Base-by-base conservation (phyloP, 2,888 invertebrate species). In the Camptogramma bilineatum region DNA sequence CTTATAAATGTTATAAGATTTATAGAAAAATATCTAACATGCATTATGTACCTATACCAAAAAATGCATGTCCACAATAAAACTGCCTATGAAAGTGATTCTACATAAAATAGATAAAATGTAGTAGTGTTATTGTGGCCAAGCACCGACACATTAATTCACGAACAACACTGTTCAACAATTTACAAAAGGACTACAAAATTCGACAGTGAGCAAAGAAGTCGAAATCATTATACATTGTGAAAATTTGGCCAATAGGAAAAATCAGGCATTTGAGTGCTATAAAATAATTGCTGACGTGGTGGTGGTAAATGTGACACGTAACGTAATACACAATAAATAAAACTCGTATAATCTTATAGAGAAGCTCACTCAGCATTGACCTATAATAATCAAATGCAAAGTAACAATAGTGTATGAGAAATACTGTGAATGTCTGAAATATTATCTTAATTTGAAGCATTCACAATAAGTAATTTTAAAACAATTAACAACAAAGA, bases 11-110 rank as follows among this genome's bases (percentile, higher is more conserved):
- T 55, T 50, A 55, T 50, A 54, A 50, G 42, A 55, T 62, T 31
- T 55, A 51, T 69, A 73, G 61, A 67, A 69, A 64, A 71, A 68
- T 64, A 54, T 51, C 24, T 64, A 59, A 34, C 52, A 68, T 57
- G 66, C 55, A 62, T 34, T 31, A 39, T 39, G 34, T 13, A 28
- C 7, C 5, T 5, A 39, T 39, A 39, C 13, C 13, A 4, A 34
- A 52, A 28, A 53, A 61, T 51, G 47, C 53, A 9, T 39, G 34
- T 13, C 34, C 34, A 39, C 34, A 39, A 13, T 39, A 39, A 10
- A 13, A 39, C 34, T 13, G 13, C 13, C 34, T 2, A 13, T 13
- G 13, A 39, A 39, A 39, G 34, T 39, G 1, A 39, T 39, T 4
- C 10, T 10, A 13, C 13, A 13, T 13, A 39, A 13, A 39, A 39